Evolutionary conservation across 2,113 vertebrate genomes (phyloP).

Genomic region (Synodontis membranacea): DNA sequence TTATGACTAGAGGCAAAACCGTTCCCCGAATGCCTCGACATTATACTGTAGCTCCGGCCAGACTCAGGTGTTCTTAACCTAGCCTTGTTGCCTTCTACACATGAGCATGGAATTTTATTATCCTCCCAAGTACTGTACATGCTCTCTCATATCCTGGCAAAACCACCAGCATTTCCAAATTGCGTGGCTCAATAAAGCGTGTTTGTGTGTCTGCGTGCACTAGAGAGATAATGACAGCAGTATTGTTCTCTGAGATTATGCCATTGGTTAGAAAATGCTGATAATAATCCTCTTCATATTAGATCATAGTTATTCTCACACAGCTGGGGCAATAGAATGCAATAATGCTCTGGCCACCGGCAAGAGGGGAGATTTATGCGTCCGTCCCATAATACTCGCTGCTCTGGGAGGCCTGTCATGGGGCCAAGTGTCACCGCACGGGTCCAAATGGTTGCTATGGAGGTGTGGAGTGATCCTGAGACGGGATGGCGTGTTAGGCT

Average conservation of each 20-base stretch:
- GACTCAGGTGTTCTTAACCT: constrained; percentile 29
- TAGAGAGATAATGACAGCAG: constrained; percentile 37
- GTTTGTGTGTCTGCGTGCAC: constrained; percentile 16
- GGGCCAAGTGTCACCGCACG: constrained; percentile 10
- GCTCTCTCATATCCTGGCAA: not conserved
- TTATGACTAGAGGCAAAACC: constrained; percentile 10
- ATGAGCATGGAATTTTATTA: not conserved
- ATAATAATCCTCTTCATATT: constrained; percentile 50
- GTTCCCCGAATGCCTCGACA: constrained; percentile 12
- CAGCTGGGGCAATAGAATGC: constrained; percentile 41
- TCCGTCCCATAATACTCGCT: constrained; percentile 28
- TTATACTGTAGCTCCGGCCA: not conserved
- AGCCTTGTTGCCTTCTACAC: constrained; percentile 26
- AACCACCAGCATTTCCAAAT: not conserved
- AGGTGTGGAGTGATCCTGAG: constrained; percentile 42
- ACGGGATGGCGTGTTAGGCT: constrained; percentile 37
- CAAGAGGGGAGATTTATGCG: constrained; percentile 34
- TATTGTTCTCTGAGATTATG: constrained; percentile 52
- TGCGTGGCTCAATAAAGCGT: not conserved
- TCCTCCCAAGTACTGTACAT: not conserved
- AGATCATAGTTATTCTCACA: constrained; percentile 50
- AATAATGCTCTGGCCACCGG: constrained; percentile 34
- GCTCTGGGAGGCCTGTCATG: constrained; percentile 9
- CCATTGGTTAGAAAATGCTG: constrained; percentile 50
- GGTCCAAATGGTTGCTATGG: constrained; percentile 27